Base-by-base conservation (phyloP, 2,888 invertebrate species). In the Acrocyrtus sp. region DNA sequence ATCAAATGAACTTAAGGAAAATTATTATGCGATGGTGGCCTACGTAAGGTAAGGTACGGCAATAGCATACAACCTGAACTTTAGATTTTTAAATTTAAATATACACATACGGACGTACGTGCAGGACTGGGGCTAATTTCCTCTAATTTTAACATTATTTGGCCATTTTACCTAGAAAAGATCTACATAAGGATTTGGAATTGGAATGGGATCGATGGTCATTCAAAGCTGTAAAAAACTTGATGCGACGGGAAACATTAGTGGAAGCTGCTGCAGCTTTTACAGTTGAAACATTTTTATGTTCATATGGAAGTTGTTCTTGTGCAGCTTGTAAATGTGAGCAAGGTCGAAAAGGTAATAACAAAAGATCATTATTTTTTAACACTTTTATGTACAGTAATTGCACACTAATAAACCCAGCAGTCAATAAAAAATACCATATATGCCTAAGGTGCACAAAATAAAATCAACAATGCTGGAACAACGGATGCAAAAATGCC, bases 41-140 rank as follows among this genome's bases (percentile, higher is more conserved):
- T 62, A 62, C 62, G 62, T 51, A 39, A 62, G 62, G 62, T 62
- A 62, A 62, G 62, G 62, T 62, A 62, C 34, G 62, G 24, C 51
- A n/a, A 22, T 17, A 61, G n/a, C 34, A 56, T 12, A 3, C 34
- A 26, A 27, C 19, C 21, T 22, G 8, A 22, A 22, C 12, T 15
- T 21, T 12, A 47, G 4, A 15, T 60, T 8, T 22, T 17, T 34
- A 17, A 56, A 4, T 56, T 39, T 26, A 39, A 4, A 3, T 15
- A 19, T 56, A n/a, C 8, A 6, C 56, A 6, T 6, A 5, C 12
- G 5, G 34, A 21, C n/a, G n/a, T n/a, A n/a, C n/a, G n/a, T n/a
- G n/a, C n/a, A n/a, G n/a, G n/a, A n/a, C n/a, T n/a, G n/a, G n/a
- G n/a, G n/a, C n/a, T n/a, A n/a, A n/a, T n/a, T n/a, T n/a, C n/a